Base-by-base conservation (phyloP, 2,888 invertebrate genomes). In the Polydesmus complanatus region DNA sequence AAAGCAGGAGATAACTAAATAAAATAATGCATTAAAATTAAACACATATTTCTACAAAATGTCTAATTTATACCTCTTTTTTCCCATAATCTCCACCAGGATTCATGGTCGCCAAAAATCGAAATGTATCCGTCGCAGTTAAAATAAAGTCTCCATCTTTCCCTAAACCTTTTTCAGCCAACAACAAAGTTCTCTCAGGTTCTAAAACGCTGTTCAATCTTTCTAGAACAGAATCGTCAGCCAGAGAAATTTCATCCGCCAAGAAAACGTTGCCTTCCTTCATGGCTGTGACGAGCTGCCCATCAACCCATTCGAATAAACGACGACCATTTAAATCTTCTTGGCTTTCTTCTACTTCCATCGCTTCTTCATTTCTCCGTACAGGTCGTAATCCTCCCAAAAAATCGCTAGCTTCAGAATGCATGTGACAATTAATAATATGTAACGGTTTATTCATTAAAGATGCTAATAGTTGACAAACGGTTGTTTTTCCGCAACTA, bases 51-150 rank as follows among this genome's bases (percentile, higher is more conserved):
- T 8, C 14, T 8, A 37, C 14, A 8, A 37, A 37, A 37, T 37
- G 5, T 8, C 14, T 8, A 37, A 37, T 14, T 37, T 37, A 14
- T 67, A 80, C 80, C 75, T 99, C 98, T 72, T 98, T 98, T 73
- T 99, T 99, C 2, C 98, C 98, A 73, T 90, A 98, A 78, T 99
- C 98, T 1, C 97, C 97, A 14, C 97, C 96, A 5, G 98, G 98
- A 78, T 99, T 99, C 98, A 99, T 99, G 0, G 98, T 99, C 1
- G 92, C 94, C 62, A 97, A 81, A 69, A 98, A 89, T 68, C 88
- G 84, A 72, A 98, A 99, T 11, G 82, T 80, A 3, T 81, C 72
- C 61, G 79, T 69, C 0, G 88, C 86, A 0, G 83, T 80, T 51
- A 86, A 79, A 2, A 85, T 77, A 25, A 59, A 27, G 27, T 82